Conservation (phyloP, 2,888 invertebrate species). For the Eupithecia dodoneata region DNA sequence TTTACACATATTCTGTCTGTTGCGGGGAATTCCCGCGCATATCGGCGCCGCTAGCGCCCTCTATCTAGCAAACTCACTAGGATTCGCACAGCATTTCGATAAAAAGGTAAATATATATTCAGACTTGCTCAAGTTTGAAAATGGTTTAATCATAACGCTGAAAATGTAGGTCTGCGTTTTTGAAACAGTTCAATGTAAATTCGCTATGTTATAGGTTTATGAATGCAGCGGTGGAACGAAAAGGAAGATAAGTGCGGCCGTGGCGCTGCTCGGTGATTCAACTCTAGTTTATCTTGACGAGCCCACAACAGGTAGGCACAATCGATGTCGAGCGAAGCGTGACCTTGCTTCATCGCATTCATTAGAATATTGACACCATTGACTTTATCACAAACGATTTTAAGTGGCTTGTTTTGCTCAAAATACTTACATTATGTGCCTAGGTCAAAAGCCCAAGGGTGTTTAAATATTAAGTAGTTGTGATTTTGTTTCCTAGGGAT, state of each 20-base stretch:
- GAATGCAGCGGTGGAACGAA: conserved; percentile 90
- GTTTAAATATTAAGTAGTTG: neutral
- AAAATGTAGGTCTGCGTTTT: neutral
- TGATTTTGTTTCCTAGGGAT: conserved; percentile 79
- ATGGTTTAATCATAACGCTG: neutral
- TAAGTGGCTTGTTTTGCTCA: neutral
- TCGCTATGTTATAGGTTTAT: conserved; percentile 18
- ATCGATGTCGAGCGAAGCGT: neutral
- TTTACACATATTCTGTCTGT: conserved; percentile 86
- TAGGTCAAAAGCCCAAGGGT: neutral
- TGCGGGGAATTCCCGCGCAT: conserved; percentile 84
- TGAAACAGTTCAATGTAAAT: neutral
- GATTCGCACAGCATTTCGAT: conserved; percentile 85
- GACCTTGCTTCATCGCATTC: neutral
- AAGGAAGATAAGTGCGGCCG: conserved; percentile 89
- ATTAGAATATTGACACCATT: neutral
- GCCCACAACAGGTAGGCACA: conserved; percentile 75
- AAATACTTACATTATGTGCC: neutral
- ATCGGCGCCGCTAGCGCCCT: conserved; percentile 73
- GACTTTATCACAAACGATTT: neutral
- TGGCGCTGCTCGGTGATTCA: conserved; percentile 88
- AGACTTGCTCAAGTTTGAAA: neutral
- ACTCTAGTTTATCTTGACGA: conserved; percentile 88
- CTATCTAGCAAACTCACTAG: conserved; percentile 81
- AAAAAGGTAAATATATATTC: conserved; percentile 72